Conservation (phyloP, 2,113 vertebrate species). For the Xerus inauris region DNA sequence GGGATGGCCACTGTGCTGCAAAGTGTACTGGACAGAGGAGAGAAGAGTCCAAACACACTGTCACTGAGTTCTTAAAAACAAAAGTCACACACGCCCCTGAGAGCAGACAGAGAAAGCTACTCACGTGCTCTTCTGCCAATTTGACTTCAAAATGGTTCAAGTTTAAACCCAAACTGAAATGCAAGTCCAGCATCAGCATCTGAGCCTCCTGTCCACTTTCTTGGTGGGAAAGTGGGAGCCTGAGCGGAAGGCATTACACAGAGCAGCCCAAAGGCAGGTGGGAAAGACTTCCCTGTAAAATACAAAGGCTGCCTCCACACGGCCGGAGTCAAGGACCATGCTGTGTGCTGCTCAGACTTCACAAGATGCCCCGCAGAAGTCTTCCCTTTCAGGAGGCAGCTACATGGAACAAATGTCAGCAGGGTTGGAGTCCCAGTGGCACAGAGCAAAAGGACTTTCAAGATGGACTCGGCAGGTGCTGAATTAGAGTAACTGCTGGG, state of each 20-base stretch:
- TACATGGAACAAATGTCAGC: not conserved
- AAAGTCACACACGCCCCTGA: not conserved
- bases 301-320: rapidly evolving
- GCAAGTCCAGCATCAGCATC: rapidly evolving
- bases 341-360: rapidly evolving
- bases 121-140: not conserved
- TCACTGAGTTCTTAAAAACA: not conserved
- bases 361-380: not conserved
- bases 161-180: not conserved
- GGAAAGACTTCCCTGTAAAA: not conserved
- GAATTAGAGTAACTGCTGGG: rapidly evolving
- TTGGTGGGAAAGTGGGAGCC: rapidly evolving
- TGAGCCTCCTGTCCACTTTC: rapidly evolving
- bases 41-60: rapidly evolving
- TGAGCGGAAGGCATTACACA: rapidly evolving
- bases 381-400: not conserved
- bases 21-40: too few relatives aligned
- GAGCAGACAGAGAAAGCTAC: not conserved
- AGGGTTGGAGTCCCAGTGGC: not conserved
- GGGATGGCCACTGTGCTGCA: rapidly evolving
- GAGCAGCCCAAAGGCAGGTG: not conserved
- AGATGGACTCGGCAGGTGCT: rapidly evolving
- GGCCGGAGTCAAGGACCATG: not conserved
- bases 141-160: not conserved
- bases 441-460: not conserved